Base-by-base conservation (phyloP, 2,888 invertebrate genomes). In the Chymomyza procnemis region DNA sequence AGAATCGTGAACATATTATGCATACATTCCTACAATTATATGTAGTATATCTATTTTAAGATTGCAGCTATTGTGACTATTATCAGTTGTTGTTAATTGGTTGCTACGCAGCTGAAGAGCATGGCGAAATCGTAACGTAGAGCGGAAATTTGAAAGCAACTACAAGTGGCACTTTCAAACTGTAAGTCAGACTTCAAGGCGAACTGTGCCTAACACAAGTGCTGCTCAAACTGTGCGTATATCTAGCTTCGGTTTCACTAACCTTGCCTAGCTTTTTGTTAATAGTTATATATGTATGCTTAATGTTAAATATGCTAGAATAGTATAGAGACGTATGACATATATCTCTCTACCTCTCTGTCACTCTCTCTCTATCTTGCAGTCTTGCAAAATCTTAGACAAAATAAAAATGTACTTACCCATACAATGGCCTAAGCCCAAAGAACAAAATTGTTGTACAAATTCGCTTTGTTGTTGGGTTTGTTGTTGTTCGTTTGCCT, bases 371-470 rank as follows among this genome's bases (percentile, higher is more conserved):
- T n/a, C n/a, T n/a, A n/a, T n/a, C n/a, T n/a, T n/a, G n/a, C n/a
- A n/a, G n/a, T 6, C 26, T 26, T 26, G 4, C 6, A 26, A 26
- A 5, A 26, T 8, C 26, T 26, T 26, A 26, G 26, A 26, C 26
- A 26, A 26, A 26, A 6, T 26, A 26, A 1, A 47, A 16, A 14
- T 47, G 4, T 16, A 91, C 92, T 92, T 89, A 92, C 92, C 92
- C 92, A 92, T 92, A 92, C 92, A 92, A 92, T 87, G 92, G 90
- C 90, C 89, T 91, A 90, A 89, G 90, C 91, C 89, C 89, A 89
- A 90, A 88, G 87, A 84, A 85, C 80, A 82, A 88, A 87, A 76
- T 87, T 87, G 71, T 79, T 76, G 66, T 75, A 56, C 9, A 26
- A 47, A 4, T 70, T 61, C 66, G 22, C 57, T 59, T 69, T 59